phyloP scores from a whole-genome alignment of 1,140 invertebrate species.

The Muscidifurax raptorellus region DNA sequence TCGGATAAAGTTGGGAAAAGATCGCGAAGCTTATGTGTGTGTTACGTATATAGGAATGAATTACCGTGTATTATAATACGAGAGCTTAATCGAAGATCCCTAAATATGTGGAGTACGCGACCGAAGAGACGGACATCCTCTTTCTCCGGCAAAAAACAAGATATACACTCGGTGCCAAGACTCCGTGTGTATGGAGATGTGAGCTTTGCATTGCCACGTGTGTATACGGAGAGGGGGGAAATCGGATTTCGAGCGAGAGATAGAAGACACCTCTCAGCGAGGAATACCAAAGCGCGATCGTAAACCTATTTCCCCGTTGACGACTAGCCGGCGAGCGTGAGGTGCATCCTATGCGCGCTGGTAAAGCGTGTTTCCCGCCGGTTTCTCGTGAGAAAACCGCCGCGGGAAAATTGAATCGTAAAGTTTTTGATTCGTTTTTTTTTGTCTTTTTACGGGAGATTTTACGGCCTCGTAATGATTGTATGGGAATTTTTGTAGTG shows the following conservation, averaged over 20 bases:
- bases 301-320: conserved; percentile 44
- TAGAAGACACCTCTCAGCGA: conserved; percentile 11
- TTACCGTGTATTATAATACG: too few relatives aligned
- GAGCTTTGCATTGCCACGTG: neutral
- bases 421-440: neutral
- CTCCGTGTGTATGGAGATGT: neutral
- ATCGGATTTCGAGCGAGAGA: neutral
- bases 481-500: too few relatives aligned
- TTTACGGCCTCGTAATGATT: too few relatives aligned
- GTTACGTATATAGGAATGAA: too few relatives aligned
- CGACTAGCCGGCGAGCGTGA: conserved; percentile 18
- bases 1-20: too few relatives aligned
- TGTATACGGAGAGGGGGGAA: neutral
- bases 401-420: neutral
- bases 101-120: neutral
- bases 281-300: conserved; percentile 35
- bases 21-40: too few relatives aligned
- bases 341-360: conserved; percentile 24
- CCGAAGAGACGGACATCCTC: neutral
- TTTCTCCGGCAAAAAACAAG: neutral
- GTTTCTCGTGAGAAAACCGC: neutral
- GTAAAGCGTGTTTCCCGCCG: conserved; percentile 12
- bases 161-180: neutral
- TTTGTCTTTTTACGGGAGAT: neutral
- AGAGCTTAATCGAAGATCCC: neutral